Conservation (phyloP, 2,797 vertebrate species). For the Siniperca undulata region DNA sequence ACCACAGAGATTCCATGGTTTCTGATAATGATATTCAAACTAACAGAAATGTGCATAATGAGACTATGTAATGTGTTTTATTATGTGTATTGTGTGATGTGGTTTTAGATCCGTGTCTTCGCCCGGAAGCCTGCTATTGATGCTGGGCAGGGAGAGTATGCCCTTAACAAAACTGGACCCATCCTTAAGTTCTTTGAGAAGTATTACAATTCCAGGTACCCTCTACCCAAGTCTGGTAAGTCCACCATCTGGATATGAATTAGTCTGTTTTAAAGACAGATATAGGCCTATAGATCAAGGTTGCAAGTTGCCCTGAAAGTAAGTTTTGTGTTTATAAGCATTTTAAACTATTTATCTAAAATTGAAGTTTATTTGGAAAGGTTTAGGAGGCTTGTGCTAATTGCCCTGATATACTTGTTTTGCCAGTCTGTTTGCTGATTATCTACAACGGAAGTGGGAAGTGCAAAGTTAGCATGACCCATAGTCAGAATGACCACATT, state of each 20-base stretch:
- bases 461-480: background rate
- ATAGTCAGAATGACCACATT: background rate
- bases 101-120: conserved; percentile 91
- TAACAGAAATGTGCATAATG: background rate
- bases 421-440: background rate
- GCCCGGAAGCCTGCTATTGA: conserved; percentile 87
- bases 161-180: conserved; percentile 82
- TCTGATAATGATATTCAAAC: background rate
- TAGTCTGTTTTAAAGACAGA: background rate
- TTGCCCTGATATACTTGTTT: background rate
- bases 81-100: conserved; percentile 23
- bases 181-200: conserved; percentile 90
- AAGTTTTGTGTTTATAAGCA: background rate
- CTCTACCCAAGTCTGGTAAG: conserved; percentile 93
- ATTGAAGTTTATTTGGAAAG: background rate
- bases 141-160: conserved; percentile 84
- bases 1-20: background rate
- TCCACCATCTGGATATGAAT: background rate
- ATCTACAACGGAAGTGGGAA: background rate
- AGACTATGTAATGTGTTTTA: background rate
- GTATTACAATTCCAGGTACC: conserved; percentile 87
- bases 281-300: background rate
- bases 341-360: background rate
- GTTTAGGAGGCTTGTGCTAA: background rate
- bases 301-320: background rate